Conservation (phyloP, 1,140 invertebrate species). For the Phocides pigmalion region DNA sequence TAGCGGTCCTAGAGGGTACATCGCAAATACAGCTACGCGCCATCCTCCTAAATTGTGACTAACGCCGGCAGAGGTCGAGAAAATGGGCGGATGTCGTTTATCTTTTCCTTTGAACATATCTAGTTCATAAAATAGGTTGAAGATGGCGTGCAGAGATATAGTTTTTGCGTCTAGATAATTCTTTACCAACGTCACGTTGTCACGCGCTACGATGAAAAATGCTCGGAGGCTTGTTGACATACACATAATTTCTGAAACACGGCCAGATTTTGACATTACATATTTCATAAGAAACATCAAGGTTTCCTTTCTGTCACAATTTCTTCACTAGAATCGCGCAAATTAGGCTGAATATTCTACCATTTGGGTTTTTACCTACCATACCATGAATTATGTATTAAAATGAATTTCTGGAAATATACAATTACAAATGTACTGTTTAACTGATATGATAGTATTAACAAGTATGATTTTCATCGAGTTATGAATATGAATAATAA, state of each 20-base stretch:
- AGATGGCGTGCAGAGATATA: neutral
- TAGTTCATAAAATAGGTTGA: slow-evolving; percentile 11
- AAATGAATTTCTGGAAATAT: no score
- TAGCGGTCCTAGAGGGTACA: neutral
- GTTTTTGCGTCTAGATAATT: slow-evolving; percentile 6
- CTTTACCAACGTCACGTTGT: slow-evolving; percentile 8
- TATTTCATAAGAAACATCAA: slow-evolving; percentile 2
- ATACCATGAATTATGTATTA: no score
- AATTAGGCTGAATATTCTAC: neutral
- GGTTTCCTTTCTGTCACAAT: slow-evolving; percentile 1
- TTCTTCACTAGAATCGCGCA: neutral
- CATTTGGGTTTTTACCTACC: no score
- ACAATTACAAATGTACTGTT: no score
- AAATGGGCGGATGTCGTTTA: slow-evolving; percentile 13
- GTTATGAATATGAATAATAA: no score
- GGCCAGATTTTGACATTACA: slow-evolving; percentile 6
- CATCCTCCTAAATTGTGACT: slow-evolving; percentile 1
- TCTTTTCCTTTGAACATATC: slow-evolving; percentile 6
- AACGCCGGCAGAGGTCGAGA: neutral
- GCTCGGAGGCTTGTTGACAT: slow-evolving; percentile 5
- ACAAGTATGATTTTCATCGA: no score
- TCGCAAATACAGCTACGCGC: slow-evolving; percentile 1
- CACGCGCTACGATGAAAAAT: slow-evolving; percentile 10
- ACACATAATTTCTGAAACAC: slow-evolving; percentile 6
- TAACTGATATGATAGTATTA: no score